Evolutionary conservation across 2,797 vertebrate genomes (phyloP), one percentile per base, ranked within the genome.

Genomic region (Triplophysa yarkandensis): DNA sequence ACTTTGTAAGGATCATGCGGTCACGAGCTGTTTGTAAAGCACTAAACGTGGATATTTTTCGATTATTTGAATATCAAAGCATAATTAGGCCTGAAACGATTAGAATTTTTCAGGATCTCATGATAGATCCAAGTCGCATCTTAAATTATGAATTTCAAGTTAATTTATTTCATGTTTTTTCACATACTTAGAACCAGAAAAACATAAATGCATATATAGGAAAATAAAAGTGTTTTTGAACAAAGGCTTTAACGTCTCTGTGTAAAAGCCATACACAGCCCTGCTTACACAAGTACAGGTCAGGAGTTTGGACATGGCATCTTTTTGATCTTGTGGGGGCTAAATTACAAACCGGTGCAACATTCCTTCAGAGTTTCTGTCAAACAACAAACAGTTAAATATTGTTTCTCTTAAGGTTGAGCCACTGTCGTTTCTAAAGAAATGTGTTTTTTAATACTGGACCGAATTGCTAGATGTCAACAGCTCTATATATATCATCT

Each of bases 291-390:
- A 36, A 10, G 68, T 25, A 36, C 17, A 48, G 28, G 43, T 71
- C 55, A 36, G 19, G 41, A 13, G 55, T n/a, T 27, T 25, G 2
- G 44, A 63, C 46, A 3, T 63, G 43, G 27, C 19, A 50, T 62
- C 65, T 58, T 48, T 43, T 39, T 52, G 63, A n/a, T 78, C 39
- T 25, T 64, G 23, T 32, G 21, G 63, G 61, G 34, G 70, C 39
- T 43, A 30, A 77, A 52, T 77, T 58, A 70, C 82, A 70, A 55
- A 14, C 46, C 17, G 41, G 80, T 78, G 82, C 41, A 41, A 79
- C 71, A 85, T 86, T 83, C 71, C 55, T 46, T 34, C n/a, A 25
- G 36, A 43, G 30, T 46, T 57, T 43, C 19, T 71, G 43, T 21
- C 13, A 27, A 19, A 11, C 0, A 9, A 16, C 50, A 23, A 58